phyloP scores from a whole-genome alignment of 2,888 invertebrate species.

The Ceriagrion tenellum region DNA sequence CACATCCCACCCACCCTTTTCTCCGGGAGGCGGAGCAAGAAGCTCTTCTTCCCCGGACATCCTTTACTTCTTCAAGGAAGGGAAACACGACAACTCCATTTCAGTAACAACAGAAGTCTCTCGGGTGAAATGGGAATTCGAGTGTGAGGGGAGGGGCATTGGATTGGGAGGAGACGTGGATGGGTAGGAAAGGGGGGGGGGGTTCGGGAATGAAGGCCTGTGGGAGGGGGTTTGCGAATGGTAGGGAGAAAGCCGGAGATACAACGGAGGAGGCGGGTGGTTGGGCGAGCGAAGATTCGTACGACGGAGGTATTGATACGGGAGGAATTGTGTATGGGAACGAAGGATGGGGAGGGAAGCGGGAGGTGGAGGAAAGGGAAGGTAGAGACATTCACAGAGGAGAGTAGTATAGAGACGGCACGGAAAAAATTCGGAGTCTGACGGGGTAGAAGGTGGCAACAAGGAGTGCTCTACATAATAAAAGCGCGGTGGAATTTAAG shows the following conservation, averaged over 20 bases:
- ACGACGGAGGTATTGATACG: conserved; percentile 19
- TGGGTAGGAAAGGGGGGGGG: background rate
- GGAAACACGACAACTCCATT: conserved; percentile 65
- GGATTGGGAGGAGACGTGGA: background rate
- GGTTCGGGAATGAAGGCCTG: too few relatives aligned
- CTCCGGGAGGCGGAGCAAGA: conserved; percentile 53
- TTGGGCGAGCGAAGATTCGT: background rate
- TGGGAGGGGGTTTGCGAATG: too few relatives aligned
- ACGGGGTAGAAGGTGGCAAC: background rate
- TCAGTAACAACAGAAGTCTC: conserved; percentile 66
- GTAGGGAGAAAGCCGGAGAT: too few relatives aligned
- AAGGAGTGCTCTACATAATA: background rate
- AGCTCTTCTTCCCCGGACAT: conserved; percentile 65
- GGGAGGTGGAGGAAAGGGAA: background rate
- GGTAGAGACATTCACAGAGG: background rate
- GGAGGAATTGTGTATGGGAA: conserved; percentile 14
- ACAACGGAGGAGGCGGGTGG: too few relatives aligned
- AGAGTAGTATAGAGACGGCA: background rate
- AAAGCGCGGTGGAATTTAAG: background rate
- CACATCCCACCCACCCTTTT: background rate
- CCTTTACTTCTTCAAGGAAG: conserved; percentile 65
- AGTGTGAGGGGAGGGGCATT: background rate
- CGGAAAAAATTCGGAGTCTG: background rate
- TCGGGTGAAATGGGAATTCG: conserved; percentile 64
- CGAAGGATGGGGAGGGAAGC: background rate